phyloP scores from a whole-genome alignment of 2,797 vertebrate species.

The Phrynocephalus guinanensis region DNA sequence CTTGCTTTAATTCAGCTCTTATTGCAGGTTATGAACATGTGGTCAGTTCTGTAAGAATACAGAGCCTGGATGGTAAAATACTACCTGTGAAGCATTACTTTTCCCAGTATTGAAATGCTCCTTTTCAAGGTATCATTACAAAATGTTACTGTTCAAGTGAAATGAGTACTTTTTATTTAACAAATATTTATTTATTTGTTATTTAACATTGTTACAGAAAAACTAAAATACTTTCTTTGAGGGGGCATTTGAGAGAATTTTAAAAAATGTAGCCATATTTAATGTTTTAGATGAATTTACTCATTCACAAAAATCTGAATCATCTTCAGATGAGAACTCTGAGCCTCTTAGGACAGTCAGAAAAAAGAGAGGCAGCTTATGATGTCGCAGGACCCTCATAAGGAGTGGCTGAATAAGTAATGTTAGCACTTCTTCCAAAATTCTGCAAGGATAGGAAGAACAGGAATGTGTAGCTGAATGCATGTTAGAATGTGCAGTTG shows the following conservation, averaged over 20 bases:
- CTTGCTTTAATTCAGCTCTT: not conserved
- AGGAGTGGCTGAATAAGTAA: not conserved
- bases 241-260: not conserved
- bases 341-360: no score
- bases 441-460: not conserved
- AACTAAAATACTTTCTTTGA: not conserved
- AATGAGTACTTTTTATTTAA: not conserved
- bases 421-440: not conserved
- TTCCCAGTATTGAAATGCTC: not conserved
- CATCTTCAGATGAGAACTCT: no score
- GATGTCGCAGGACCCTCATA: no score
- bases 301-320: no score
- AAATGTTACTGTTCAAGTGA: not conserved
- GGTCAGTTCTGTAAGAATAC: not conserved
- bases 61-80: not conserved
- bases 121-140: not conserved
- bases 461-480: not conserved
- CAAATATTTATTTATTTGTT: not conserved
- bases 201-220: not conserved
- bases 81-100: not conserved
- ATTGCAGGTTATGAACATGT: not conserved
- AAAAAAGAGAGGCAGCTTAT: no score
- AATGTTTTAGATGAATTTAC: not conserved
- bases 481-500: not conserved
- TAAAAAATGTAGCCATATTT: not conserved